Base-by-base conservation (phyloP, 2,888 invertebrate species). In the Drosophila siamana region DNA sequence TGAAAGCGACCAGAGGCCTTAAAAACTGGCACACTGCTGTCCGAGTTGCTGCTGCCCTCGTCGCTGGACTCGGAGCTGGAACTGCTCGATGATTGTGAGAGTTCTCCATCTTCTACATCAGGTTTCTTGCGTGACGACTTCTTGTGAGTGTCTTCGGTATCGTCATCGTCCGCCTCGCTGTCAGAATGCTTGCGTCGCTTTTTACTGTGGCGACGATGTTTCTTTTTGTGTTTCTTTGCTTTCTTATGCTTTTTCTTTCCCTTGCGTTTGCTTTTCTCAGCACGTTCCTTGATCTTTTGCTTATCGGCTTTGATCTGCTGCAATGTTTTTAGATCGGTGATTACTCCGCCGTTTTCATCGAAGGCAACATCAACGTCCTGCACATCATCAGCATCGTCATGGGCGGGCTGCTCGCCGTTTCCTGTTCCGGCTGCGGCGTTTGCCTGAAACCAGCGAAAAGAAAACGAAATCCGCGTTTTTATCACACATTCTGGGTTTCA, bases 401-500 rank as follows among this genome's bases (percentile, higher is more conserved):
- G 6, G 55, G 33, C n/a, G 50, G 19, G 16, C 13, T 61, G 26
- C 3, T 56, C 43, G n/a, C 67, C 69, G 33, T 33, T 33, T 36
- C 69, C 26, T 4, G 26, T 33, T 36, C 69, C 26, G 26, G 26
- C 61, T 11, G 65, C 73, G n/a, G 52, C 7, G 63, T 87, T 87
- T 26, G 74, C 87, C 91, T 92, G 91, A 54, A 91, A 91, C 80
- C 89, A 88, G 78, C 40, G 44, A 75, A 41, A 92, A 78, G 91
- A 75, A 91, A 91, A 91, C 92, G 91, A 92, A 78, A 92, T 91
- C 90, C 92, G 90, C 91, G 92, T 92, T 92, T 92, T 92, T 92
- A 92, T 92, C 91, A 89, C 86, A 87, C 78, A 81, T 90, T 90
- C 89, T 70, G 78, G 54, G 60, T 59, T 69, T 78, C 74, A 81